Base-by-base conservation (phyloP, 1,140 invertebrate genomes). In the Zophobas morio region DNA sequence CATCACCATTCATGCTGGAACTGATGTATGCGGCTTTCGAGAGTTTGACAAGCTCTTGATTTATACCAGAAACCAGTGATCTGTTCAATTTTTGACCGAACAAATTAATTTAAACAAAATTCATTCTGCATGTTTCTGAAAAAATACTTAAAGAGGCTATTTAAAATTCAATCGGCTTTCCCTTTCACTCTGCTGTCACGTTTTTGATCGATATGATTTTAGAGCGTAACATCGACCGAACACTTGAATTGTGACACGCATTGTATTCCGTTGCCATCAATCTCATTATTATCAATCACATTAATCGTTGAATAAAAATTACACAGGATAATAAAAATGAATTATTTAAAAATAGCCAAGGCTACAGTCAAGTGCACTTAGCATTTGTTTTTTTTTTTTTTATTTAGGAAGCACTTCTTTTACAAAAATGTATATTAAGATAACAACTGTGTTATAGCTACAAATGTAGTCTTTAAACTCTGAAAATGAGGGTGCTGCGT, bases 81-180 rank as follows among this genome's bases (percentile, higher is more conserved):
- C 42, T 46, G 42, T 3, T 51, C 20, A 2, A 20, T 51, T 51
- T 51, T 51, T 20, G 49, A 2, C 20, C 2, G 20, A n/a, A n/a
- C 49, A 20, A 6, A n/a, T 51, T 51, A 6, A 51, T 46, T 46
- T 46, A 46, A 46, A 46, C 3, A 46, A 4, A 46, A 46, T 8
- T 8, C 3, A 3, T 46, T 3, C 8, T 8, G 3, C 42, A 8
- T 46, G 42, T 46, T 4, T 46, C 8, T 46, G 42, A 46, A 8
- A 46, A 46, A 4, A 3, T 46, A 46, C 3, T 46, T 46, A 46
- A 46, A 46, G 42, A 3, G 42, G 3, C 57, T 37, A 36, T 36
- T 63, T 39, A 2, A 63, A 63, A 63, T 63, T 63, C 57, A 63
- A 63, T 63, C 57, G 37, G 57, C 8, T 63, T 63, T 63, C 39